phyloP scores from a whole-genome alignment of 2,888 invertebrate species.

The Hypercompe scribonia region DNA sequence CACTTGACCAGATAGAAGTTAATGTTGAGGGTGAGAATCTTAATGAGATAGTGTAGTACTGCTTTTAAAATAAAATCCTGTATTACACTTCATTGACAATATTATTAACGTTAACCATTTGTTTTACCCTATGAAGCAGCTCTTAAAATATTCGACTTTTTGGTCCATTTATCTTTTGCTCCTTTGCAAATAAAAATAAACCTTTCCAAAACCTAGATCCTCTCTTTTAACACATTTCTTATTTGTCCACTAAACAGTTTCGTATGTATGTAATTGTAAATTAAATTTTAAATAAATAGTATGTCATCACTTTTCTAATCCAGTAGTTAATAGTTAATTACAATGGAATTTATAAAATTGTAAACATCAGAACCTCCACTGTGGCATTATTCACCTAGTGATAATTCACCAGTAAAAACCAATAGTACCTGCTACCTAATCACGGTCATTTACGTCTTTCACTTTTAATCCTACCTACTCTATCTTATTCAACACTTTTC shows the following conservation, averaged over 20 bases:
- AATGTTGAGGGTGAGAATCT: slow-evolving; percentile 95
- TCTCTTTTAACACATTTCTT: neutral
- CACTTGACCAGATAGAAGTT: slow-evolving; percentile 97
- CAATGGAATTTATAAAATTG: too few relatives aligned
- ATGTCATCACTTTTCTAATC: too few relatives aligned
- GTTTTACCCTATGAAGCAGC: neutral
- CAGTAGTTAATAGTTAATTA: too few relatives aligned
- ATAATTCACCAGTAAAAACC: neutral
- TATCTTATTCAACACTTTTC: neutral
- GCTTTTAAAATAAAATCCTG: neutral
- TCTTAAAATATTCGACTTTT: neutral
- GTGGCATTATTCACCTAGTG: neutral
- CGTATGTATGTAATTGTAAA: too few relatives aligned
- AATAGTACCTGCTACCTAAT: neutral
- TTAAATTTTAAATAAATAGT: too few relatives aligned
- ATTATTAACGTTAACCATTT: neutral
- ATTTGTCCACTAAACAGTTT: neutral
- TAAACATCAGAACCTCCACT: neutral
- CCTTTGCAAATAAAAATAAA: neutral
- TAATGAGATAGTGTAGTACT: neutral
- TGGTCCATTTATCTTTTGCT: neutral
- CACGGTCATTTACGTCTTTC: neutral
- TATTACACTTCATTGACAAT: neutral
- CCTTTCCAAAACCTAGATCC: neutral
- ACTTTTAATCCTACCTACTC: too few relatives aligned